Evolutionary conservation across 2,888 invertebrate species (phyloP).

Genomic region (Caradrina clavipalpis): DNA sequence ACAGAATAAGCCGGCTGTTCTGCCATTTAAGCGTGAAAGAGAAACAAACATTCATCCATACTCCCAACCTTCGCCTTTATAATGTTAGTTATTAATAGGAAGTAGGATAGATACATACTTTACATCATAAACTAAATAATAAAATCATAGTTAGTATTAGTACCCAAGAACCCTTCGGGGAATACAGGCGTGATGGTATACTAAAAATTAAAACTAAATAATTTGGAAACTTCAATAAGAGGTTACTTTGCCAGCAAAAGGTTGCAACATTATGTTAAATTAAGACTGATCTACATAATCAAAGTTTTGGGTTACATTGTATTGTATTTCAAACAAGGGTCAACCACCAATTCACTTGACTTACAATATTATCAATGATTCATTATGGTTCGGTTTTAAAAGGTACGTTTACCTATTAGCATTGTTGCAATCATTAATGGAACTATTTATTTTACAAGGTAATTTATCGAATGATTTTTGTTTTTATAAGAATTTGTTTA

Average conservation of each 20-base stretch:
- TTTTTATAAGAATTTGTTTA: no score
- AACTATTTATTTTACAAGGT: background rate
- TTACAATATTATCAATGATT: conserved; percentile 25
- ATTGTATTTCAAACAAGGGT: conserved; percentile 42
- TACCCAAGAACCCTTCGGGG: no score
- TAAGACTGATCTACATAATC: conserved; percentile 35
- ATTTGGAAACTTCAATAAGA: background rate
- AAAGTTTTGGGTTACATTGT: conserved; percentile 35
- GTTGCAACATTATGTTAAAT: conserved; percentile 29
- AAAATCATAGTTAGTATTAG: no score
- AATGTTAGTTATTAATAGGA: no score
- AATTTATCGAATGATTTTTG: background rate
- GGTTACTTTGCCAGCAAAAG: background rate
- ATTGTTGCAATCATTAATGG: conserved; percentile 4
- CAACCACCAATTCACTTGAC: conserved; percentile 18
- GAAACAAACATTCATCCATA: no score
- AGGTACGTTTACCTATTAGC: background rate
- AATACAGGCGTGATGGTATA: no score
- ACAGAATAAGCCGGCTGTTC: no score
- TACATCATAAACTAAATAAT: no score
- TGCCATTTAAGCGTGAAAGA: no score
- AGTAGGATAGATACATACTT: no score
- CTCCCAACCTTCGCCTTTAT: no score
- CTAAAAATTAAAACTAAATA: background rate
- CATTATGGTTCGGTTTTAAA: background rate